phyloP scores from a whole-genome alignment of 1,140 invertebrate species.

The Chrysomallon squamiferum region DNA sequence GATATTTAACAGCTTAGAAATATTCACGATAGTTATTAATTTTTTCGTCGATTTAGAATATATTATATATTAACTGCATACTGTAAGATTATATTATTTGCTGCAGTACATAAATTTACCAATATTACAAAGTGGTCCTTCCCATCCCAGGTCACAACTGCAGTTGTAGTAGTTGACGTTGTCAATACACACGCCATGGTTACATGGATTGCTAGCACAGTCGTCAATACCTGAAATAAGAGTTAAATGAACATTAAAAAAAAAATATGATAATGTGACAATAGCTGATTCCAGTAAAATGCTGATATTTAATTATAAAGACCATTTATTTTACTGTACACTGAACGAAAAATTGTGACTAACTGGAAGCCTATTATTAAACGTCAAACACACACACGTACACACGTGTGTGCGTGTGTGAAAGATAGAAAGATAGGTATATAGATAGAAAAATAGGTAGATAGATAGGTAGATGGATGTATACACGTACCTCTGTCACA shows the following conservation, averaged over 20 bases:
- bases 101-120: no score
- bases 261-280: not conserved
- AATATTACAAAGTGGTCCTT: constrained; percentile 77
- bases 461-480: not conserved
- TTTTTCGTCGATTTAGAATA: no score
- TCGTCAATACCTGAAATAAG: constrained; percentile 34
- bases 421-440: not conserved
- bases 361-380: not conserved
- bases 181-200: constrained; percentile 26
- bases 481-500: constrained; percentile 59
- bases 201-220: constrained; percentile 35
- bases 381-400: not conserved
- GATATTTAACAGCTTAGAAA: no score
- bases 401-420: not conserved
- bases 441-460: not conserved
- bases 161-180: constrained; percentile 31
- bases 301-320: not conserved
- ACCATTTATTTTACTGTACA: not conserved
- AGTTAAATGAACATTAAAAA: not conserved
- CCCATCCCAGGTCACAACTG: constrained; percentile 69
- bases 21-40: no score
- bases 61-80: no score
- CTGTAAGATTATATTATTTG: no score
- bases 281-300: not conserved
- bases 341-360: not conserved